Percentiles rank a stretch among this genome's conserved stretches.
These are phyloP conservation scores for Ricordea florida DNA, from an alignment of 92 coral and sea anemone genomes.

Conservation along the genomic window DNA sequence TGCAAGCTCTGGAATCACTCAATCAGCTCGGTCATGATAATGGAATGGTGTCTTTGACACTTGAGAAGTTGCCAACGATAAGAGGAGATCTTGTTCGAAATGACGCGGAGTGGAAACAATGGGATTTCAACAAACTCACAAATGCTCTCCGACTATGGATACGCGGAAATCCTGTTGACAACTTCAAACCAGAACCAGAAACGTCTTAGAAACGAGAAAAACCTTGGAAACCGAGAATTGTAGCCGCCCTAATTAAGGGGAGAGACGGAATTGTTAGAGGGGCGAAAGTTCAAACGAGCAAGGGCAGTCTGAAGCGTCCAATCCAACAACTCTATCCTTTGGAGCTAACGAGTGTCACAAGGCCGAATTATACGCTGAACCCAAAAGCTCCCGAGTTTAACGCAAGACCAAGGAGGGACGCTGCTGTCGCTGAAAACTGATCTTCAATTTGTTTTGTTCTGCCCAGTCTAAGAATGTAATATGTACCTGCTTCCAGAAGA, in stretches of 20 bases:
- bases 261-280: constrained; percentile 2
- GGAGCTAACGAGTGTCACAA: neutral
- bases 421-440: neutral
- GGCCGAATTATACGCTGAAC: neutral
- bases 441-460: neutral
- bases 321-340: neutral
- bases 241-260: neutral
- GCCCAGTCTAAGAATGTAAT: neutral
- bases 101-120: constrained; percentile 42
- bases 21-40: constrained; percentile 20
- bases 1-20: constrained; percentile 46
- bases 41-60: constrained; percentile 45
- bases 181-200: neutral
- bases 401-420: neutral
- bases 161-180: constrained; percentile 19
- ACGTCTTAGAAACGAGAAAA: constrained; percentile 15
- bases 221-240: neutral
- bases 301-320: neutral
- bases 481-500: neutral
- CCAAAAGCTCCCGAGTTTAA: neutral
- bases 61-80: constrained; percentile 52
- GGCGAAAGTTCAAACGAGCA: neutral
- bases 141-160: constrained; percentile 51
- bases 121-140: constrained; percentile 34
- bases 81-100: constrained; percentile 40